Conservation (phyloP, 2,888 invertebrate genomes). For the Pherbina coryleti region DNA sequence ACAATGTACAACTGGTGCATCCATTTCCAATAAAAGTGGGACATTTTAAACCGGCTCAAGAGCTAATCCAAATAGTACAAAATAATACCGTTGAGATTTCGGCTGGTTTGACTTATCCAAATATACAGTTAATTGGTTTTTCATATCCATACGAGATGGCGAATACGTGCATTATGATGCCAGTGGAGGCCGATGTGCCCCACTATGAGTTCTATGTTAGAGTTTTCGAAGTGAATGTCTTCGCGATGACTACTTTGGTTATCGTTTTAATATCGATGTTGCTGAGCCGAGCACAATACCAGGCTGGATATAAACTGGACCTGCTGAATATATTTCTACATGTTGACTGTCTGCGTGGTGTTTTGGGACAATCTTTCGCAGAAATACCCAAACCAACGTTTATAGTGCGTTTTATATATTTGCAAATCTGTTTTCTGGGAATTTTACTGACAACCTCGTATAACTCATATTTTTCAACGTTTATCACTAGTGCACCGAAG, state of each 20-base stretch:
- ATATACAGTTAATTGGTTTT: conserved; percentile 45
- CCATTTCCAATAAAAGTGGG: conserved; percentile 46
- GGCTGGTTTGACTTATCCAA: conserved; percentile 49
- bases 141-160: conserved; percentile 58
- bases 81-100: conserved; percentile 59
- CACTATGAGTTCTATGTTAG: conserved; percentile 55
- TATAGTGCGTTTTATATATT: conserved; percentile 56
- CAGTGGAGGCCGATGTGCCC: conserved; percentile 59
- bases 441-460: conserved; percentile 61
- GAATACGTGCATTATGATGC: conserved; percentile 60
- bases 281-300: conserved; percentile 51
- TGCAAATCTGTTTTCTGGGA: conserved; percentile 61
- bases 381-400: conserved; percentile 54
- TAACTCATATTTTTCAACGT: conserved; percentile 62
- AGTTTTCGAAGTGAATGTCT: conserved; percentile 56
- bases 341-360: conserved; percentile 60
- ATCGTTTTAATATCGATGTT: conserved; percentile 54
- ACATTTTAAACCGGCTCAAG: conserved; percentile 45
- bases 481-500: conserved; percentile 60
- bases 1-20: conserved; percentile 53
- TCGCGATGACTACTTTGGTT: conserved; percentile 49
- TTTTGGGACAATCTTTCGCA: conserved; percentile 59
- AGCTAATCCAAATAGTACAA: conserved; percentile 52
- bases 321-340: conserved; percentile 56
- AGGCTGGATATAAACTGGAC: conserved; percentile 51